Base-by-base conservation (phyloP, 1,140 invertebrate genomes). In the Parapsyche elsis region DNA sequence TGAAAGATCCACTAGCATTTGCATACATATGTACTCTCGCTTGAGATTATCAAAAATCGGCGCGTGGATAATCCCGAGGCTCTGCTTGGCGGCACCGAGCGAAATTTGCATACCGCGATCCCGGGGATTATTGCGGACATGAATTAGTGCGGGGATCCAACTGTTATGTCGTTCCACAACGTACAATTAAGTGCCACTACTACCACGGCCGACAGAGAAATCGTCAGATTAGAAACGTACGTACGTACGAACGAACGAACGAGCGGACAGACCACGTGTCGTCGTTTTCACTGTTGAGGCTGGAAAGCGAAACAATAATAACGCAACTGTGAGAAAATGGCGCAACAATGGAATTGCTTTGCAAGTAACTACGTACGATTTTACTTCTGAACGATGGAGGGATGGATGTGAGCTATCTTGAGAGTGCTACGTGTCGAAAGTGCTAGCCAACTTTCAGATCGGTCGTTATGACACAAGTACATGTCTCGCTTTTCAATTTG, bases 291-390 rank as follows among this genome's bases (percentile, higher is more conserved):
- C 75, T 23, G 57, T 49, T 38, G 19, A 30, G 26, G 16, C 57
- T 49, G 75, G 75, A 77, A 77, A 77, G 75, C 57, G 75, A 77
- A 77, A 77, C 57, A 77, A 75, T 38, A 9, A 45, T 67, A 67
- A 44, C 38, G 75, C 57, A 77, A 77, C 38, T 77, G 75, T 77
- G 75, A 49, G 75, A 77, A 77, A 77, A 67, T 67, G 19, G 24
- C 38, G 5, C 24, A 45, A 77, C 75, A 77, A 77, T n/a, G 30
- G 30, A 38, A 38, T 38, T 38, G 30, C 19, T 9, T 67, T 2
- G 30, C 2, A 21, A 0, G 12, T 67, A 26, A 9, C 0, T 21
- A 59, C 57, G 21, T 23, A 59, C 57, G 1, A 59, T 59, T 19
- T 19, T 19, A 59, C 21, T 2, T 59, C n/a, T 16, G 23, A 67